Evolutionary conservation across 2,797 vertebrate species (phyloP), one percentile per base, ranked within the genome.

Genomic region (Coendou prehensilis): DNA sequence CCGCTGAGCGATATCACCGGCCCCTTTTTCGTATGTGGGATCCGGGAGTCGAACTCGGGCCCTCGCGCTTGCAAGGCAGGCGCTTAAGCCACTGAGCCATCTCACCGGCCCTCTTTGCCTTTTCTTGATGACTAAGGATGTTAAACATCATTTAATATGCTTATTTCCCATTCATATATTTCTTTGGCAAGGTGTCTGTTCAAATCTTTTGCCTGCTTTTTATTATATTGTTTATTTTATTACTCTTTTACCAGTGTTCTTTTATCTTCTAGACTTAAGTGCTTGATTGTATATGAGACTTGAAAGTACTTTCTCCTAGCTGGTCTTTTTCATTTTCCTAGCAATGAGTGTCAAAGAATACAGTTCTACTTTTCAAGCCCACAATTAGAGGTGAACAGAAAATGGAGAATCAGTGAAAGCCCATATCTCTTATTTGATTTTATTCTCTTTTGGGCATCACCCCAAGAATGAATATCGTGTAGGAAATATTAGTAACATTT

Each of bases 191-290:
- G 52, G 30, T 63, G 6, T 18, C 17, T 54, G 22, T 92, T 83
- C 52, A 69, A 61, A 47, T 84, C 26, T 93, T 93, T 82, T 90
- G 57, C 15, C 61, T 28, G 71, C 2, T 95, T 94, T 89, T 33
- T 30, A n/a, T n/a, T 83, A 33, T 63, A 26, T 47, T 89, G 28
- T 61, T 86, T 61, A 78, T 67, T 75, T 94, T 89, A 63, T 84
- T 59, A 73, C 54, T 75, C 23, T 0, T 17, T 92, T 84, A 73
- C 33, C 4, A 56, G 17, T 85, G 28, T 76, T 88, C 26, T 91
- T 93, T 86, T 83, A n/a, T 89, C 28, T 88, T 96, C 13, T 88
- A 11, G 23, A 64, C 89, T 11, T 90, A 93, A 87, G 26, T 57
- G 15, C 8, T n/a, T 89, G 91, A 57, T 90, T 61, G 80, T 23